Evolutionary conservation across 2,888 invertebrate species (phyloP).

Genomic region (Sylvicola cinctus): DNA sequence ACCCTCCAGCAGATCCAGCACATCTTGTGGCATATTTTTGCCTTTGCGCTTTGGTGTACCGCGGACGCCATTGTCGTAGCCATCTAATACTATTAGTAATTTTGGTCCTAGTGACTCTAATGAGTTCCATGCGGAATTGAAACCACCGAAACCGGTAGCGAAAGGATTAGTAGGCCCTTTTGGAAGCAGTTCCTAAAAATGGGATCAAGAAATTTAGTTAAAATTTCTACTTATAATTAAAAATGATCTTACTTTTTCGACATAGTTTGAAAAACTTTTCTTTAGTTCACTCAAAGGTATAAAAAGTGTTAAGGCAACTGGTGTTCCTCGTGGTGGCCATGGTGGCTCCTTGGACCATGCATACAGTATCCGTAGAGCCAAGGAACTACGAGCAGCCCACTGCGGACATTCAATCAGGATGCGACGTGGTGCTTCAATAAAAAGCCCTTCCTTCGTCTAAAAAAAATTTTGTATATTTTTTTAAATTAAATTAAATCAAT

Average conservation of each 20-base stretch:
- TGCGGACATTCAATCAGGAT: constrained; percentile 31
- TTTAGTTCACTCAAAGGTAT: constrained; percentile 30
- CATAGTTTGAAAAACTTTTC: constrained; percentile 18
- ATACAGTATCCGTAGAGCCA: constrained; percentile 29
- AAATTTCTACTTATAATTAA: not conserved
- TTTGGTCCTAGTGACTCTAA: constrained; percentile 26
- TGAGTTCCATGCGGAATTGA: constrained; percentile 26
- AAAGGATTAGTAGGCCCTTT: constrained; percentile 19
- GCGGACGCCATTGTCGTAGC: constrained; percentile 26
- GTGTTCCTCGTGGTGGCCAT: constrained; percentile 20
- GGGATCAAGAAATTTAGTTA: not conserved
- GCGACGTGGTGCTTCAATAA: constrained; percentile 28
- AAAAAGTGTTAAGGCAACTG: constrained; percentile 28
- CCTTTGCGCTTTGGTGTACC: constrained; percentile 19
- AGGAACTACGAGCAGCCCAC: constrained; percentile 29
- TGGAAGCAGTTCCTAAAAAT: constrained; percentile 24
- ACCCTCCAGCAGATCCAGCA: constrained; percentile 30
- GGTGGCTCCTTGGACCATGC: constrained; percentile 30
- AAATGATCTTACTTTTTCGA: constrained; percentile 13
- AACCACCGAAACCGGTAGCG: constrained; percentile 14
- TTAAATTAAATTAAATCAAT: too few species aligned
- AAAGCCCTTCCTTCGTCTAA: constrained; percentile 27
- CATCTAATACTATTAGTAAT: constrained; percentile 30
- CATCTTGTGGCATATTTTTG: constrained; percentile 24
- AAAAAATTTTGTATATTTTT: not conserved